These are phyloP conservation scores for Apodemia mormo DNA, from an alignment of 2,888 invertebrate species.

Conservation along the genomic window DNA sequence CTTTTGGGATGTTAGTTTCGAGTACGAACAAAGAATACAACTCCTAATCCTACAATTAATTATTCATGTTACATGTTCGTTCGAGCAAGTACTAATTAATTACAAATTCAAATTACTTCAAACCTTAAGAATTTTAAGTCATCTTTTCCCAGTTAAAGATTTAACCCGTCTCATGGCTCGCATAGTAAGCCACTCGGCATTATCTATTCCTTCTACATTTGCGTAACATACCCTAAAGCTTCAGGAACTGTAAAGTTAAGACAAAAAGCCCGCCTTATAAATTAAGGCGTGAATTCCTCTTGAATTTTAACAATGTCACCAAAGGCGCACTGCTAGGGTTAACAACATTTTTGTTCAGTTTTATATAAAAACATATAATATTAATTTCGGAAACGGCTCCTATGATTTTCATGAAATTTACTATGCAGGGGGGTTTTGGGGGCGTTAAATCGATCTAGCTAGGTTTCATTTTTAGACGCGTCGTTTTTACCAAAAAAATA, in stretches of 20 bases:
- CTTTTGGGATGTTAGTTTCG: no score
- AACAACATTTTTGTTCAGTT: no score
- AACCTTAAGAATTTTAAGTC: neutral
- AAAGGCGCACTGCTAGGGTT: conserved; percentile 27
- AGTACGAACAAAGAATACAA: neutral
- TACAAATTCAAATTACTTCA: neutral
- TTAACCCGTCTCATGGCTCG: neutral
- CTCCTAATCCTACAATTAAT: neutral
- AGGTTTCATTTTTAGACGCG: no score
- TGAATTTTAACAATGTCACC: conserved; percentile 49
- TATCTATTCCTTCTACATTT: conserved; percentile 4
- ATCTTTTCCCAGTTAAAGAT: neutral
- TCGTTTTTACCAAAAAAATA: no score
- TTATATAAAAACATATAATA: no score
- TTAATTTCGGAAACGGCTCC: no score
- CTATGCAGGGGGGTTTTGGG: no score
- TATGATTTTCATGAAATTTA: no score
- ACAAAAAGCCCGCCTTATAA: conserved; percentile 42
- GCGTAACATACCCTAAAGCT: conserved; percentile 4
- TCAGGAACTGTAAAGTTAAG: conserved; percentile 19
- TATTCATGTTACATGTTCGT: neutral
- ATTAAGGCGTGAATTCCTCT: conserved; percentile 45
- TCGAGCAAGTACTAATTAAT: neutral
- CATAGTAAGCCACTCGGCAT: neutral
- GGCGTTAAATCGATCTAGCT: no score